These are phyloP conservation scores for Phaetusa simplex DNA, from an alignment of 2,113 vertebrate genomes.

Conservation along the genomic window DNA sequence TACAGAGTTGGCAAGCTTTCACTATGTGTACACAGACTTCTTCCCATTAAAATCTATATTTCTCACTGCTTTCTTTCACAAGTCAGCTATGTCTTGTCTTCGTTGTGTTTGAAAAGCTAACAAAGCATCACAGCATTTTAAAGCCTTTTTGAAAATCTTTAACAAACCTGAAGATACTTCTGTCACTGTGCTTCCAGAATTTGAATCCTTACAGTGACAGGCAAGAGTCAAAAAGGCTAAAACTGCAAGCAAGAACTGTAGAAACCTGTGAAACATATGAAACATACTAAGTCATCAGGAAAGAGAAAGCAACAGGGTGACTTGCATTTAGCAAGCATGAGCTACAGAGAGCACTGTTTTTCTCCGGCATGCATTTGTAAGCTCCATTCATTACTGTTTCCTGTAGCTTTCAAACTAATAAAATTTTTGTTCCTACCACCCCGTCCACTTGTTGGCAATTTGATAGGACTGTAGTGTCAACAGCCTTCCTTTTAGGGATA, in stretches of 20 bases:
- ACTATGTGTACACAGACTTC: background rate
- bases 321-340: background rate
- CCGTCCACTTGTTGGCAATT: background rate
- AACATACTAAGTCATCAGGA: background rate
- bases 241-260: background rate
- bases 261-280: background rate
- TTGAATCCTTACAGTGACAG: background rate
- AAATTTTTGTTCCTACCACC: background rate
- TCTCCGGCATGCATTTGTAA: background rate
- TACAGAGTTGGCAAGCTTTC: background rate
- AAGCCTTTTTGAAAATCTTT: background rate
- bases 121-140: background rate
- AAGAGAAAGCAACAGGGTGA: background rate
- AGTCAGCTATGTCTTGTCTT: background rate
- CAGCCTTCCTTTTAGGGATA: background rate
- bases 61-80: background rate
- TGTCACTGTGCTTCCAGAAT: background rate
- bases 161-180: background rate
- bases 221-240: background rate
- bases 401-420: background rate
- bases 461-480: background rate
- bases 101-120: background rate
- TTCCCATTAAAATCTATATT: background rate
- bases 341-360: background rate
- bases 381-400: background rate